Evolutionary conservation across 2,797 vertebrate genomes (phyloP).

Genomic region (Fratercula arctica): DNA sequence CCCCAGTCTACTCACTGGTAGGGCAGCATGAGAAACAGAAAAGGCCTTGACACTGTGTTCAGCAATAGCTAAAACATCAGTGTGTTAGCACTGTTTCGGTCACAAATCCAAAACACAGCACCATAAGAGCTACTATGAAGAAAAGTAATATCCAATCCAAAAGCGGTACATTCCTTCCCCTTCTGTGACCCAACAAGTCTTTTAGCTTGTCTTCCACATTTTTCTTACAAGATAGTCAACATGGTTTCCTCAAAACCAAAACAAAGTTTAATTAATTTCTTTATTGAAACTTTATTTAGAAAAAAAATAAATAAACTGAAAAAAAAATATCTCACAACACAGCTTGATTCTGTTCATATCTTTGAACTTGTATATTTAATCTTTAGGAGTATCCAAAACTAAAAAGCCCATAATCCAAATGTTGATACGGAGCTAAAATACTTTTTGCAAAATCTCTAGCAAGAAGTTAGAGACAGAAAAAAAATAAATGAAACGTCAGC

Average conservation of each 20-base stretch:
- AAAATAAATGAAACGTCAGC: not conserved
- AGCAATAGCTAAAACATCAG: fast-evolving
- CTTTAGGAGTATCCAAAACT: not conserved
- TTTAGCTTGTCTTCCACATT: not conserved
- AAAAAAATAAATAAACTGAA: not conserved
- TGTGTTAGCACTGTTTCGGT: not conserved
- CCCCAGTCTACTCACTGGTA: not conserved
- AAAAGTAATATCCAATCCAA: not conserved
- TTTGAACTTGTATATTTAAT: not conserved
- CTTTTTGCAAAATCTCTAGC: not conserved
- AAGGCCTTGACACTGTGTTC: not conserved
- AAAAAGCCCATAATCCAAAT: not conserved
- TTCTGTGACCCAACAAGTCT: not conserved
- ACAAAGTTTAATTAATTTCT: not conserved
- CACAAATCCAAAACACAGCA: not conserved
- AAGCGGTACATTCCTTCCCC: not conserved
- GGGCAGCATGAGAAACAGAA: too few species aligned
- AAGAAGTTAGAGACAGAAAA: not conserved
- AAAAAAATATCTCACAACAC: not conserved
- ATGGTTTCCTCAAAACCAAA: not conserved
- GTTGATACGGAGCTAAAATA: not conserved
- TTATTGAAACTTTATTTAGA: not conserved
- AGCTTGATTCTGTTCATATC: not conserved
- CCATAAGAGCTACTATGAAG: not conserved
- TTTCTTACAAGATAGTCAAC: not conserved